These are phyloP conservation scores for Steinernema hermaphroditum DNA, from an alignment of 2,888 invertebrate species.

Conservation along the genomic window DNA sequence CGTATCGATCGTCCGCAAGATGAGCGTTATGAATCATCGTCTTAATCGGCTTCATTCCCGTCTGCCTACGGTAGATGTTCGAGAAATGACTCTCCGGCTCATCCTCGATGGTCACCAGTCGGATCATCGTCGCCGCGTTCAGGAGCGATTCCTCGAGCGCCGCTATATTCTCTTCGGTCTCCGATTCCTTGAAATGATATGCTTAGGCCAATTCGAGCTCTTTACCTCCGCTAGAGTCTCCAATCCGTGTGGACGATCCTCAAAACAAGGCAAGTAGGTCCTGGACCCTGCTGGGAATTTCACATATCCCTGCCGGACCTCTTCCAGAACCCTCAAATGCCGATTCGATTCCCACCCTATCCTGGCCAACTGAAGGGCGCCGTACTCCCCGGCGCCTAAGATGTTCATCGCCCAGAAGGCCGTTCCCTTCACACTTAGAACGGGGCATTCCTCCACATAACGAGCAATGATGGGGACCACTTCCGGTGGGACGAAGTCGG, in stretches of 20 bases:
- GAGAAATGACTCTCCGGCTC: conserved; percentile 3
- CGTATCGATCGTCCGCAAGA: background rate
- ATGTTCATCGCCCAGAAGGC: conserved; percentile 63
- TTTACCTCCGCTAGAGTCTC: background rate
- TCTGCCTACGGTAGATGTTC: background rate
- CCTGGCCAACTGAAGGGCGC: conserved; percentile 46
- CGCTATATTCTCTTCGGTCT: background rate
- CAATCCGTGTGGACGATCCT: background rate
- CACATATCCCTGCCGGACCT: background rate
- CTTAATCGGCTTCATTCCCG: background rate
- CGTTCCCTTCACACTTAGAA: conserved; percentile 58
- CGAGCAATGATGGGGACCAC: conserved; percentile 41
- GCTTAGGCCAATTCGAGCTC: background rate
- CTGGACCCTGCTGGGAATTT: background rate
- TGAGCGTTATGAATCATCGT: background rate
- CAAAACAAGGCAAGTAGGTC: conserved; percentile 13
- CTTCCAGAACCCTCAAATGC: conserved; percentile 32
- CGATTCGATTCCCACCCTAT: conserved; percentile 60
- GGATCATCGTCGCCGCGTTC: conserved; percentile 4
- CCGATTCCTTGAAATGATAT: background rate
- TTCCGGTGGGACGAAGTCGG: background rate
- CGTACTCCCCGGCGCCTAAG: conserved; percentile 44
- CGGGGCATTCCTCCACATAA: conserved; percentile 53
- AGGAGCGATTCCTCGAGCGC: conserved; percentile 1
- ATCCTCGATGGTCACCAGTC: background rate